Percentiles rank a stretch among this genome's conserved stretches.
phyloP scores from a whole-genome alignment of 2,113 vertebrate species.

The Tetrax tetrax region DNA sequence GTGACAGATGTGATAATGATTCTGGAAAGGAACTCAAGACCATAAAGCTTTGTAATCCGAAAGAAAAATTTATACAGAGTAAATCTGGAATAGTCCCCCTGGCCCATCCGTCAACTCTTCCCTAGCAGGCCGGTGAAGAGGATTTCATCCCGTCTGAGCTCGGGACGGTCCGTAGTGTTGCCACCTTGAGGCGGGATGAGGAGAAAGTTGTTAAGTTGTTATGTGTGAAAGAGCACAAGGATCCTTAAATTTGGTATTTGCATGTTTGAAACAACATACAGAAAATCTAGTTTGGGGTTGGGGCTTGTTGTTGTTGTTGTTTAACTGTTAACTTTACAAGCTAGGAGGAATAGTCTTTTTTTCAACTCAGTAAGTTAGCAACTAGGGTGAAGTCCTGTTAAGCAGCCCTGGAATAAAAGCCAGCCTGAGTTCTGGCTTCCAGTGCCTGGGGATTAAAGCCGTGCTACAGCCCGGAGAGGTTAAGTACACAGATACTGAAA shows the following conservation, averaged over 20 bases:
- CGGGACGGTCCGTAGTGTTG: background rate
- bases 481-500: background rate
- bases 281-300: background rate
- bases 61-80: background rate
- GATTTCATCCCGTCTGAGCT: background rate
- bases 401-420: background rate
- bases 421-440: background rate
- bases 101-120: background rate
- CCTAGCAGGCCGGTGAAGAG: background rate
- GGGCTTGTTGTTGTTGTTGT: background rate
- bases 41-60: constrained; percentile 25
- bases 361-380: background rate
- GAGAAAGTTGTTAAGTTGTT: background rate
- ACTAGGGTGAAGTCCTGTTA: background rate
- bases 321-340: background rate
- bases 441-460: background rate
- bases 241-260: background rate
- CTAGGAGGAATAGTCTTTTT: background rate
- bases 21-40: constrained; percentile 14
- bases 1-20: constrained; percentile 32
- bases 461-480: background rate
- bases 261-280: background rate
- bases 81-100: background rate
- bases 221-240: background rate
- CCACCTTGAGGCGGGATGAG: constrained; percentile 28